Percentiles rank a stretch among this genome's conserved stretches.
These are phyloP conservation scores for Drosophila gaucha DNA, from an alignment of 2,888 invertebrate species.

Conservation along the genomic window DNA sequence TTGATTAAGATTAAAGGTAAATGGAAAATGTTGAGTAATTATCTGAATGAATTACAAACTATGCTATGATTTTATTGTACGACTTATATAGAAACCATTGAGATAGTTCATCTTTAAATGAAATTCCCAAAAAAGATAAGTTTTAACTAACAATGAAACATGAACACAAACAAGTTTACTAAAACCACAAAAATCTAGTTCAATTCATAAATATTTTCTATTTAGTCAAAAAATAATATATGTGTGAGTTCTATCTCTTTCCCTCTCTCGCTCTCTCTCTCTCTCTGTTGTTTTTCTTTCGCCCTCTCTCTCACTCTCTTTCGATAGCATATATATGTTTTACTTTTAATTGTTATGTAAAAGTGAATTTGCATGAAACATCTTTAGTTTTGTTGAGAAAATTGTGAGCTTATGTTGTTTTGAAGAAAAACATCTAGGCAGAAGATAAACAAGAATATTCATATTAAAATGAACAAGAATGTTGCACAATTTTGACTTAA, in stretches of 20 bases:
- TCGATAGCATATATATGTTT: no score
- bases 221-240: no score
- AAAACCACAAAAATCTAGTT: no score
- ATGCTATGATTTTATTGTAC: no score
- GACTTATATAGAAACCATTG: no score
- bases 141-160: no score
- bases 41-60: background rate
- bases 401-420: background rate
- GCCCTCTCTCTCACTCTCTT: background rate
- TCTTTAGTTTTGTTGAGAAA: background rate
- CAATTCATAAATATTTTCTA: no score
- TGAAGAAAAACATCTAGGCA: background rate
- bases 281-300: no score
- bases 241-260: background rate
- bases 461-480: background rate
- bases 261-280: background rate
- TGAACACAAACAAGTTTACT: no score
- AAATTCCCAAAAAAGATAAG: no score
- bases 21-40: background rate
- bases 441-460: background rate
- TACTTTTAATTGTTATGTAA: no score
- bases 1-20: conserved; percentile 6
- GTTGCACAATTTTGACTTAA: background rate
- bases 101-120: no score
- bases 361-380: background rate